Percentiles rank a stretch among this genome's conserved stretches.
These are phyloP conservation scores for Tromatobia lineatoria DNA, from an alignment of 2,888 invertebrate genomes.

Conservation along the genomic window DNA sequence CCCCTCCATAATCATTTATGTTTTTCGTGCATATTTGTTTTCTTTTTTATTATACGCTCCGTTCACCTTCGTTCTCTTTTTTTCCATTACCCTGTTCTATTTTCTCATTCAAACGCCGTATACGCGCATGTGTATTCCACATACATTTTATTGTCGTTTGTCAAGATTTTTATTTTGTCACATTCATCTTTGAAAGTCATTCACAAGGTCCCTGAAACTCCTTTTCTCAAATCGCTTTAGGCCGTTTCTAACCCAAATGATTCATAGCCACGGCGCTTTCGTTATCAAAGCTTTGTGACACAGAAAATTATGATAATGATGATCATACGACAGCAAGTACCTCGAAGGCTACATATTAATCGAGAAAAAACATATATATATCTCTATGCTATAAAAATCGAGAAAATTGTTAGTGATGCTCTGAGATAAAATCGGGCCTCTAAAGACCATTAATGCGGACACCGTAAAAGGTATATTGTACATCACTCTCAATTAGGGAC, in stretches of 20 bases:
- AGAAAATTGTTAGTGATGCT: no score
- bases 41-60: conserved; percentile 19
- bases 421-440: no score
- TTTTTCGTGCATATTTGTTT: not conserved
- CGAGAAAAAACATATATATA: conserved; percentile 1
- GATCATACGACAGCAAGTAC: not conserved
- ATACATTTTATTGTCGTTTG: conserved; percentile 11
- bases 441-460: no score
- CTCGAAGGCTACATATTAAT: not conserved
- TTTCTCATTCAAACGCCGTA: not conserved
- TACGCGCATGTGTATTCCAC: not conserved
- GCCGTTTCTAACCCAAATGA: conserved; percentile 59
- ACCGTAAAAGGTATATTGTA: no score
- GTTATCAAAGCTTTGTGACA: conserved; percentile 56
- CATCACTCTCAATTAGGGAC: no score
- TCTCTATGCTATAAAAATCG: not conserved
- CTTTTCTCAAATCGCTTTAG: conserved; percentile 15
- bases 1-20: conserved; percentile 41
- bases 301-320: conserved; percentile 19
- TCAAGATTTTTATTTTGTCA: conserved; percentile 43
- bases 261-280: conserved; percentile 54
- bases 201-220: not conserved
- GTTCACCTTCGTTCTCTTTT: conserved; percentile 10
- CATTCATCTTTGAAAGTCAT: conserved; percentile 76
- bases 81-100: conserved; percentile 11